Conservation (phyloP, 1,140 invertebrate species). For the Episyrphus balteatus region DNA sequence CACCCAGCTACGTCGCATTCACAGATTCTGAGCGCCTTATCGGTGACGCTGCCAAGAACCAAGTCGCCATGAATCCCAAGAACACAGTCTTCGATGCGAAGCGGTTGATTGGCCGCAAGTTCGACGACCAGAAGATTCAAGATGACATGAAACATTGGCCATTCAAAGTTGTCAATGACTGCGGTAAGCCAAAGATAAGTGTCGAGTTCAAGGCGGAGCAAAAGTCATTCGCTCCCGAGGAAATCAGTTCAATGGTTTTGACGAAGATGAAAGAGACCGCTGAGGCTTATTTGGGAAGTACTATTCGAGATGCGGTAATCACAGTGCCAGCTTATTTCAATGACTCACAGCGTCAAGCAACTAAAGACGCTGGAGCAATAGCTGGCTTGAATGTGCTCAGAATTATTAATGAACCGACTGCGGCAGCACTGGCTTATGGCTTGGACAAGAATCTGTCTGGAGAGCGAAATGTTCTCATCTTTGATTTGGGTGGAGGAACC, state of each 20-base stretch:
- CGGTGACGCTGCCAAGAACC: constrained; percentile 64
- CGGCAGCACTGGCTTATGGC: constrained; percentile 58
- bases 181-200: constrained; percentile 51
- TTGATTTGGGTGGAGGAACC: constrained; percentile 57
- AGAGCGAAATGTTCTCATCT: constrained; percentile 55
- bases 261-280: constrained; percentile 69
- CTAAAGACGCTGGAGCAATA: constrained; percentile 50
- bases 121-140: constrained; percentile 55
- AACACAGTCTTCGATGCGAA: constrained; percentile 67
- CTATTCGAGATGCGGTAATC: constrained; percentile 49
- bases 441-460: constrained; percentile 62
- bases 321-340: constrained; percentile 48
- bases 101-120: constrained; percentile 50
- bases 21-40: constrained; percentile 77
- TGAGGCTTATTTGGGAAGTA: constrained; percentile 56
- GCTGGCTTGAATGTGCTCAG: constrained; percentile 52
- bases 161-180: constrained; percentile 52
- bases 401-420: constrained; percentile 59
- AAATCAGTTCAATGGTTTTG: constrained; percentile 61
- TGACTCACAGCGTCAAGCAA: constrained; percentile 48
- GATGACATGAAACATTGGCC: constrained; percentile 61
- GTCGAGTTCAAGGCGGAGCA: constrained; percentile 56
- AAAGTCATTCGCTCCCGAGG: constrained; percentile 59
- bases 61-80: constrained; percentile 63
- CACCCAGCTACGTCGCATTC: constrained; percentile 87